A percentile compares a stretch with the other conserved stretches of the same genome.
Conservation (phyloP, 2,797 vertebrate species). For the Taeniopygia guttata region DNA sequence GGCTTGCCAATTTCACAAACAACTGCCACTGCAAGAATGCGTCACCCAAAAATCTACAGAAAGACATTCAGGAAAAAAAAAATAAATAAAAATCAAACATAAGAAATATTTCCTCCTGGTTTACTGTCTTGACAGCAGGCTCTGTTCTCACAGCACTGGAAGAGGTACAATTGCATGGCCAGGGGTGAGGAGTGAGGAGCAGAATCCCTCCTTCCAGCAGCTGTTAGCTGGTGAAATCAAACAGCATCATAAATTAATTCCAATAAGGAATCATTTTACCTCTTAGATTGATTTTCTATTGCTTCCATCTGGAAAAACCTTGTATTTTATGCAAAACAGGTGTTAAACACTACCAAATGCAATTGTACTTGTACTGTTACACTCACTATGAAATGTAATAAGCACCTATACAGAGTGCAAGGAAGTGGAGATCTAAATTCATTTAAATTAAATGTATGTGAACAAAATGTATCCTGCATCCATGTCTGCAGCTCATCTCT, state of each 20-base stretch:
- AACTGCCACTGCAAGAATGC: neutral
- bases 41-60: neutral
- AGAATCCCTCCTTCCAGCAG: neutral
- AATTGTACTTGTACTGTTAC: neutral
- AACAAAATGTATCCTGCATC: neutral
- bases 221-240: neutral
- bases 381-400: neutral
- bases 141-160: neutral
- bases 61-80: neutral
- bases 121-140: neutral
- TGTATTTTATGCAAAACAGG: constrained; percentile 35
- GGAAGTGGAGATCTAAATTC: neutral
- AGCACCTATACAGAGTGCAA: neutral
- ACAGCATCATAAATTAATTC: neutral
- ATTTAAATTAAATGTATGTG: neutral
- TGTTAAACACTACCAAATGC: neutral
- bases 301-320: neutral
- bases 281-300: neutral
- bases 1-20: neutral
- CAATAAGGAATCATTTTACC: constrained; percentile 1
- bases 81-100: too few relatives aligned
- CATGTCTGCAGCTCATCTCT: neutral
- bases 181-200: neutral
- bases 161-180: accelerated
- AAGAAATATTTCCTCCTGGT: neutral